phyloP scores from a whole-genome alignment of 1,140 invertebrate species.

The Araneus ventricosus region DNA sequence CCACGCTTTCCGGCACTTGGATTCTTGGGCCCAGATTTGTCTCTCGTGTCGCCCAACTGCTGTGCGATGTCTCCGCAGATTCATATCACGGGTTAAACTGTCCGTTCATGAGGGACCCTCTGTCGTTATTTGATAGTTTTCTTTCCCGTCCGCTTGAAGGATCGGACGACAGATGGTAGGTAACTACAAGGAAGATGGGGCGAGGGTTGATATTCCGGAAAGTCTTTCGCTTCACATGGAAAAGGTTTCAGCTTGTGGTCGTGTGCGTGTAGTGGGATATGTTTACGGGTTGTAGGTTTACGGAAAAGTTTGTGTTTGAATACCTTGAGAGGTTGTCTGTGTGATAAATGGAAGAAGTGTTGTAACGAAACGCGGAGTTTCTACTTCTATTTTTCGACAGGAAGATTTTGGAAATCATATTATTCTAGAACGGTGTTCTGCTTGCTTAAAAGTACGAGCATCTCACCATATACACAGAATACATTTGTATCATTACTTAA shows the following conservation, averaged over 20 bases:
- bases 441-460: no score
- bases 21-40: conserved; percentile 42
- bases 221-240: background rate
- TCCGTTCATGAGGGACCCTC: background rate
- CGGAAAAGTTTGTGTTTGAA: background rate
- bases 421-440: no score
- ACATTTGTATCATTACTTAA: no score
- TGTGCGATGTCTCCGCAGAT: background rate
- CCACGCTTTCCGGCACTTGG: conserved; percentile 31
- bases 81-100: conserved; percentile 52
- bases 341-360: background rate
- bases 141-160: background rate
- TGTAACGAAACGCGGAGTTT: no score
- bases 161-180: background rate
- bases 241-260: background rate
- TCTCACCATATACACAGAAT: no score
- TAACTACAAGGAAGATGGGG: background rate
- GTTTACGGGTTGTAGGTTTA: background rate
- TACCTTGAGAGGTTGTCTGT: background rate
- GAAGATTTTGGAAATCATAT: no score
- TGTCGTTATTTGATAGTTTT: conserved; percentile 40
- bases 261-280: background rate
- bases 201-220: background rate
- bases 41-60: conserved; percentile 22
- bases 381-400: no score